Evolutionary conservation across 2,797 vertebrate species (phyloP), one percentile per base, ranked within the genome.

Genomic region (Rhinoraja longicauda): DNA sequence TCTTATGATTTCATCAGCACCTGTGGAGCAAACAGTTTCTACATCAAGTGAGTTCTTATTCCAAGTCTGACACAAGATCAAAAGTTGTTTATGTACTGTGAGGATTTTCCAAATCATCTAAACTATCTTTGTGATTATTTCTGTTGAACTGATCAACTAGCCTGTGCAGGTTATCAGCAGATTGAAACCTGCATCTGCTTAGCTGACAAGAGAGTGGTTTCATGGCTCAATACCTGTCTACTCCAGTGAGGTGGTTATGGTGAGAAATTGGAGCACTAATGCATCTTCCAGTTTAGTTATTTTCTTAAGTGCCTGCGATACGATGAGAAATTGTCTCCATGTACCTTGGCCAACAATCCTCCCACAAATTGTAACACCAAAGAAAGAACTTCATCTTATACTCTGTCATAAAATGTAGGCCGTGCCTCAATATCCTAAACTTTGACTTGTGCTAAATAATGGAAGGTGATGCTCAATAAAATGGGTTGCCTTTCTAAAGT

Each of bases 1-100:
- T 99, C 99, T 0, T 99, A 99, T 0, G 97, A 99, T 95, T 99
- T 99, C 94, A 99, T 99, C 96, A 99, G 97, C 95, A 98, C 93
- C 94, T 99, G 99, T 0, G 97, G 98, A 57, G 94, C 96, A 93
- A 98, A 98, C 93, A 97, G 98, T 94, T 99, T 99, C 95, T 95
- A 97, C 93, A 95, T 99, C 96, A 97, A 96, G 99, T 99, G 94
- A 94, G 96, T 93, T 36, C 13, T 45, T 88, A 13, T 39, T 57
- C 19, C 29, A 88, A 67, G 17, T 21, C 6, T 36, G 17, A 24
- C 29, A 88, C 10, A 6, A 64, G 6, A 0, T 32, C 59, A 6
- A 29, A 8, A 19, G 59, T 64, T 17, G 62, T 13, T 32, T 62
- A 17, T 36, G 84, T 19, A 64, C 29, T 32, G 13, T 64, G 13